Evolutionary conservation across 37 sponge, comb jelly and placozoan species (phyloP).

Genomic region (Beroe forskalii): DNA sequence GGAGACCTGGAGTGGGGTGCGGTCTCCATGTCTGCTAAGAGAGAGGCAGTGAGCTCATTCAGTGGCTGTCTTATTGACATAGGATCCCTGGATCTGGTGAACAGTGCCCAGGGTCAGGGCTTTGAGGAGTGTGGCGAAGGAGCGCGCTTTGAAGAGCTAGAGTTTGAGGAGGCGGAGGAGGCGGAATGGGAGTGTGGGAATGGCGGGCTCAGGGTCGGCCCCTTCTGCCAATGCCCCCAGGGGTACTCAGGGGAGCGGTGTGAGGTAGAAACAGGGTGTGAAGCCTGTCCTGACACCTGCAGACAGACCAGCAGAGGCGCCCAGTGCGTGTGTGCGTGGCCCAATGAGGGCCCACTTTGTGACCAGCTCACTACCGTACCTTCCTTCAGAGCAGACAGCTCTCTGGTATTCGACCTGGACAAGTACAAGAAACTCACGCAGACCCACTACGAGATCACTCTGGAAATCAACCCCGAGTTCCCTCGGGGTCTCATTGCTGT

Average conservation of each 20-base stretch:
- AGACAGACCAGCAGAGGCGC: neutral
- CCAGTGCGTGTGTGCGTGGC: constrained; percentile 55
- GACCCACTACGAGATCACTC: neutral
- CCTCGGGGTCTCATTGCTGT: constrained; percentile 15
- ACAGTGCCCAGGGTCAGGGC: constrained; percentile 8
- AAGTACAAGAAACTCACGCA: neutral
- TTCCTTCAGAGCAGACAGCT: constrained; percentile 57
- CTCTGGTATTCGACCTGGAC: neutral
- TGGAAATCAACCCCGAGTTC: constrained; percentile 50
- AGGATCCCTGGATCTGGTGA: neutral
- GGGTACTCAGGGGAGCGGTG: constrained; percentile 7
- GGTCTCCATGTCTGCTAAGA: neutral
- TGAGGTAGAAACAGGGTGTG: neutral
- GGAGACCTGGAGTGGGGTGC: constrained; percentile 14
- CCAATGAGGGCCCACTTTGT: constrained; percentile 7
- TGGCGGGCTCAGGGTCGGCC: constrained; percentile 32
- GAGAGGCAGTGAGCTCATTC: neutral
- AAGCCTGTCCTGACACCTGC: neutral
- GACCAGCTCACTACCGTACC: neutral
- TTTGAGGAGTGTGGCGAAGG: neutral
- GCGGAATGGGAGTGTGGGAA: neutral
- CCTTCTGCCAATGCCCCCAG: constrained; percentile 22
- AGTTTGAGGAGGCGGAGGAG: neutral
- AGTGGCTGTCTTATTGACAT: constrained; percentile 37
- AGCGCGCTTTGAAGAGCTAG: neutral